Evolutionary conservation across 2,797 vertebrate genomes (phyloP).

Genomic region (Melopsittacus undulatus): DNA sequence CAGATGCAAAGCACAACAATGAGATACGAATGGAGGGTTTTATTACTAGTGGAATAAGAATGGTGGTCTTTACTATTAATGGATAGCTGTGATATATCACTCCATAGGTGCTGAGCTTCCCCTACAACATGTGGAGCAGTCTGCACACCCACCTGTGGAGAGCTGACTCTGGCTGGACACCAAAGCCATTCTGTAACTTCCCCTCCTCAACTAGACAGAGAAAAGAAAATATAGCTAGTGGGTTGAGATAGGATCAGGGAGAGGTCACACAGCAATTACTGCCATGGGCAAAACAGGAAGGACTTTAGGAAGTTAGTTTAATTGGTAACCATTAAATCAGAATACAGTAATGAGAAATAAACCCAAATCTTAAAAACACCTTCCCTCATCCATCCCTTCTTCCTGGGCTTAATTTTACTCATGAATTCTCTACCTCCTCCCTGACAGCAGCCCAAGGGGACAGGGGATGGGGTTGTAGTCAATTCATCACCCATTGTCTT

Average conservation of each 20-base stretch:
- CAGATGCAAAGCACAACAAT: neutral
- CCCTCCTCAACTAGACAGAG: neutral
- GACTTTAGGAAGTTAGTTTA: neutral
- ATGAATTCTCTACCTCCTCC: neutral
- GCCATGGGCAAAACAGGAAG: neutral
- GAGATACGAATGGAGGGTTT: neutral
- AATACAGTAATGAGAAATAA: neutral
- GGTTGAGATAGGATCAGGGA: neutral
- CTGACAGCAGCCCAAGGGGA: neutral
- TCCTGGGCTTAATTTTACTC: neutral
- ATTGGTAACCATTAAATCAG: neutral
- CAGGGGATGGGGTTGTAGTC: neutral
- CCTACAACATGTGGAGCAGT: neutral
- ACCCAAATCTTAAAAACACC: neutral
- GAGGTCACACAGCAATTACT: neutral
- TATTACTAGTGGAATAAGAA: neutral
- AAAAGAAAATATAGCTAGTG: neutral
- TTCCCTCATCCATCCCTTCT: neutral
- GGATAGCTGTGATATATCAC: neutral
- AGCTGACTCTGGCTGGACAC: neutral
- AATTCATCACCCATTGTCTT: neutral
- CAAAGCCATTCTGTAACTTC: neutral
- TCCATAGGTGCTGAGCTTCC: neutral
- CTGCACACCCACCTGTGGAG: neutral
- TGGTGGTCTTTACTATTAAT: rapidly evolving